These are phyloP conservation scores for Sinosuthora webbiana DNA, from an alignment of 2,113 vertebrate species.

Conservation along the genomic window DNA sequence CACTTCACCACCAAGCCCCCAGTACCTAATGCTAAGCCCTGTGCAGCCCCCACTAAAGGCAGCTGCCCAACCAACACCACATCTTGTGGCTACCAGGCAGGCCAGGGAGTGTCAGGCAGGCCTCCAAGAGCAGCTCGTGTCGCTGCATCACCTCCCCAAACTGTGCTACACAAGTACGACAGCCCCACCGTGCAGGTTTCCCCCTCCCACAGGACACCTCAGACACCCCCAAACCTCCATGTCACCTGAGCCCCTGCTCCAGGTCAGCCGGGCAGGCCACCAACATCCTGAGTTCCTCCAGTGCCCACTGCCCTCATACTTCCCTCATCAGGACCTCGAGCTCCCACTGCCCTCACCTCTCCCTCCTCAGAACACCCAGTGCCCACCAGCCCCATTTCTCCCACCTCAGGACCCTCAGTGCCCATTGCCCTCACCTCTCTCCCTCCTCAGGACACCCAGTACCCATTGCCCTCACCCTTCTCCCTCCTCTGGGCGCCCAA, in stretches of 20 bases:
- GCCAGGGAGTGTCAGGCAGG: not conserved
- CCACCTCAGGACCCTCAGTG: fast-evolving
- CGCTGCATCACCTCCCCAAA: not conserved
- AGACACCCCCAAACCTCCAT: not conserved
- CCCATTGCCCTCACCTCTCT: not conserved
- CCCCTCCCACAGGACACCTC: not conserved
- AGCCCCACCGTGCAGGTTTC: too few species aligned
- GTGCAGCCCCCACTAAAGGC: not conserved
- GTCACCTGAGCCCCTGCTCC: fast-evolving
- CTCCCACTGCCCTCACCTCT: not conserved
- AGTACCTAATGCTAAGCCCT: not conserved
- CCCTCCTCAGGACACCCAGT: fast-evolving
- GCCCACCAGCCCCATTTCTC: not conserved
- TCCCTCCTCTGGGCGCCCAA: not conserved
- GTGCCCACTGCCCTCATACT: not conserved
- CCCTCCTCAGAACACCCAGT: fast-evolving
- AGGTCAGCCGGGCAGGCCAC: not conserved
- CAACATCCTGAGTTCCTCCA: not conserved
- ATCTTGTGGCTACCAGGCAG: not conserved
- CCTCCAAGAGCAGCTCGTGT: not conserved
- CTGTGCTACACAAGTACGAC: fast-evolving
- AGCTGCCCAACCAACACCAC: not conserved
- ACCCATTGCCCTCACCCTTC: not conserved
- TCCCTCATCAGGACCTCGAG: too few species aligned
- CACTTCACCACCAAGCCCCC: not conserved